Conservation (phyloP, 2,888 invertebrate genomes). For the Ennomos fuscantarius region DNA sequence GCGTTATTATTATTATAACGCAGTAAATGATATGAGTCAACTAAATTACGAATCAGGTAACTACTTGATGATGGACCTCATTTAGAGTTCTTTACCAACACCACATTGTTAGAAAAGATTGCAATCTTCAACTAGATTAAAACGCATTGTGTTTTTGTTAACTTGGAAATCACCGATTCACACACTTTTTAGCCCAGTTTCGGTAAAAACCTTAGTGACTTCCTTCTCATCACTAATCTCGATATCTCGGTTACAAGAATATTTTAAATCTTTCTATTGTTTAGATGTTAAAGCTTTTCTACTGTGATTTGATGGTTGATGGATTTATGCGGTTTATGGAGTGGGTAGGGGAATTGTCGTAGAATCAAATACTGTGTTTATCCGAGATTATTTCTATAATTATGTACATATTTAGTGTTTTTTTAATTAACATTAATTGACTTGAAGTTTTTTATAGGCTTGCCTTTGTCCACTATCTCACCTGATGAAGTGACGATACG, state of each 20-base stretch:
- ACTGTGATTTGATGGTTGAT: background rate
- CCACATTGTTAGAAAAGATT: slow-evolving; percentile 23
- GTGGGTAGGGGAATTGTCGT: too few species aligned
- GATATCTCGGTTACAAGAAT: slow-evolving; percentile 6
- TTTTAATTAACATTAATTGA: too few species aligned
- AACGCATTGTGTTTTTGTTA: slow-evolving; percentile 28
- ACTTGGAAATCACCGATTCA: slow-evolving; percentile 20
- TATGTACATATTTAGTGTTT: too few species aligned
- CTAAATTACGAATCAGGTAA: slow-evolving; percentile 18
- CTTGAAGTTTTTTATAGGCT: too few species aligned
- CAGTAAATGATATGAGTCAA: slow-evolving; percentile 9
- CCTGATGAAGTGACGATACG: too few species aligned
- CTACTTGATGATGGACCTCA: slow-evolving; percentile 12
- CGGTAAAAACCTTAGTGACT: slow-evolving; percentile 21
- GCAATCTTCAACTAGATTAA: slow-evolving; percentile 24
- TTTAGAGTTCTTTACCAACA: slow-evolving; percentile 12
- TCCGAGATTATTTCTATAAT: too few species aligned
- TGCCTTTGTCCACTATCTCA: too few species aligned
- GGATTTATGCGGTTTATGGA: too few species aligned
- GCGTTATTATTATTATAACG: slow-evolving; percentile 8
- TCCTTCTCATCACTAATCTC: slow-evolving; percentile 21
- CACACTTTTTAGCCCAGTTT: slow-evolving; percentile 31
- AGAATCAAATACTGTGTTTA: too few species aligned
- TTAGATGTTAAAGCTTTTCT: slow-evolving; percentile 2
- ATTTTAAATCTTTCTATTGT: slow-evolving; percentile 3